These are phyloP conservation scores for Heliconius nattereri DNA, from an alignment of 1,140 invertebrate species.

Conservation along the genomic window DNA sequence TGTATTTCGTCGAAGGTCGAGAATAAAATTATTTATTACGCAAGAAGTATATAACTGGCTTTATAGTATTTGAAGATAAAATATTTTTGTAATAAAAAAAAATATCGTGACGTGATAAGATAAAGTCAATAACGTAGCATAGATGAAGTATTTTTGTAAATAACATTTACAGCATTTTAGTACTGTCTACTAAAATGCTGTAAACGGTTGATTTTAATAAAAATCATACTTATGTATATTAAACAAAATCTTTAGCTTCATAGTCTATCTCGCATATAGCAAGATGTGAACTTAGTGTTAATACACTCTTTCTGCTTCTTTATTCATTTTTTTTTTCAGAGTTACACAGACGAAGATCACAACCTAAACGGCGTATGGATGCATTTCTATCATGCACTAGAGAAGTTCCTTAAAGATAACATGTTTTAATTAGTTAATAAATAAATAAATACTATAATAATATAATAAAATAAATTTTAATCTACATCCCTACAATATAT, in stretches of 20 bases:
- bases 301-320: too few species aligned
- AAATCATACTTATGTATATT: too few species aligned
- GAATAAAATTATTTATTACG: not conserved
- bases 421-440: slow-evolving; percentile 54
- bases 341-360: slow-evolving; percentile 96
- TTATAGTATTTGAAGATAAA: not conserved
- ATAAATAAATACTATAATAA: slow-evolving; percentile 14
- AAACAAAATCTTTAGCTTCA: not conserved
- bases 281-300: too few species aligned
- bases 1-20: not conserved
- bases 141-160: not conserved
- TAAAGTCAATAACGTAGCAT: not conserved
- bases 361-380: slow-evolving; percentile 87
- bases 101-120: not conserved
- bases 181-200: too few species aligned
- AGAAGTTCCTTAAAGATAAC: slow-evolving; percentile 88
- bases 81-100: not conserved
- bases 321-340: slow-evolving; percentile 82
- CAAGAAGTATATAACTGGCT: not conserved
- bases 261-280: too few species aligned
- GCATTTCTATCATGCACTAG: slow-evolving; percentile 94
- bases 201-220: too few species aligned
- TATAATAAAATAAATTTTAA: not conserved
- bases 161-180: not conserved
- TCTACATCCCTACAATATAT: not conserved